Base-by-base conservation (phyloP, 2,113 vertebrate species). In the Pseudonaja textilis region DNA sequence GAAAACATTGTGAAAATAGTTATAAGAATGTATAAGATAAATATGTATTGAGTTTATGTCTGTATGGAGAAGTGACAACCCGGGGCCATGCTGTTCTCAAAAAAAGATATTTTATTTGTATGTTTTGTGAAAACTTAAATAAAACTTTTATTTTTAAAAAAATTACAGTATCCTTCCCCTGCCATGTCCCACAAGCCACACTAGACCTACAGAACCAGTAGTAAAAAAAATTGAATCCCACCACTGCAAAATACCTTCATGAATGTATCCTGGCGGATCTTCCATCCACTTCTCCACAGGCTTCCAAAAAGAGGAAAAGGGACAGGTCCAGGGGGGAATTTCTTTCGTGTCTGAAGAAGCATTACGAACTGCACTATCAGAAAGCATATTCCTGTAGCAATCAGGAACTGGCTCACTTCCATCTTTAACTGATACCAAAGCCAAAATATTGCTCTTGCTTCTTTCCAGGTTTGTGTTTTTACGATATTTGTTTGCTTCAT, bases 301-400 rank as follows among this genome's bases (percentile, higher is more conserved):
- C 97, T 97, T 90, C 97, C 97, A 0, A 97, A 90, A 94, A 97
- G 0, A 22, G 96, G 97, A 3, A 97, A 64, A 0, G 97, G 96
- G 90, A 34, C n/a, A 3, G 96, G 96, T 89, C 97, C 97, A 20
- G 97, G 95, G 90, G 96, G 97, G 39, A 97, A 95, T 59, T 14
- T 89, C 1, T n/a, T 94, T 0, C 95, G 22, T 55, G 93, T 90
- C 97, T 95, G 92, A 0, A 95, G 96, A 85, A 96, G 69, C 92
- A 92, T 97, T 8, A 96, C 85, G 74, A 95, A 95, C 88, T 96
- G 95, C 11, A 92, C 64, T 57, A 90, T 86, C 90, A 96, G 93
- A 29, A 96, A 85, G 88, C 74, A 91, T 0, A 0, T 57, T 81
- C 7, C 16, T 5, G 96, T 59, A 91, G 47, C 59, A 55, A 69